These are phyloP conservation scores for Chiridota heheva DNA, from an alignment of 35 echinoderm and acorn worm species.

Conservation along the genomic window DNA sequence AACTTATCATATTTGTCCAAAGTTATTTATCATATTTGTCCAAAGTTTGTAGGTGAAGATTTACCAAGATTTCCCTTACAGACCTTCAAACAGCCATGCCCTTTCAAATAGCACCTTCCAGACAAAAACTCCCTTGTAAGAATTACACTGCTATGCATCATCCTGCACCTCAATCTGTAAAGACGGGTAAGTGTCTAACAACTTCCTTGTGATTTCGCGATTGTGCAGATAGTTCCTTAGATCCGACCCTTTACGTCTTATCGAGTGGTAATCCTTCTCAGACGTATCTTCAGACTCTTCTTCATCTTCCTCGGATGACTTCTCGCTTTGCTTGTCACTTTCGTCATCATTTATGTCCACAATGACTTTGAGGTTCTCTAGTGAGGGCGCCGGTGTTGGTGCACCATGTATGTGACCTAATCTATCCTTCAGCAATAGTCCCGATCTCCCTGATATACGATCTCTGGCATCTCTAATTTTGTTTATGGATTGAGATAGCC, in stretches of 20 bases:
- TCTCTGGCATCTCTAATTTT: slow-evolving; percentile 31
- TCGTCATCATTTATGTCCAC: slow-evolving; percentile 51
- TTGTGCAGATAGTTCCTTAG: slow-evolving; percentile 54
- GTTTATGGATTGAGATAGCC: not conserved
- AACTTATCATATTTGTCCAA: too few species aligned
- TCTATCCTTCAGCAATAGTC: slow-evolving; percentile 28
- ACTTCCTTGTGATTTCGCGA: slow-evolving; percentile 31
- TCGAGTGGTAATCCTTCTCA: not conserved
- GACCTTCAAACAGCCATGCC: too few species aligned
- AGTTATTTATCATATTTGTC: too few species aligned
- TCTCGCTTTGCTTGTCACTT: slow-evolving; percentile 36
- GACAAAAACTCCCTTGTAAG: too few species aligned
- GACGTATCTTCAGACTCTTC: slow-evolving; percentile 7
- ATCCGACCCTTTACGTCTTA: slow-evolving; percentile 23
- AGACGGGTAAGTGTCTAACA: slow-evolving; percentile 57
- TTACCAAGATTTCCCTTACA: too few species aligned
- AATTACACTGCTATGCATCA: slow-evolving; percentile 57
- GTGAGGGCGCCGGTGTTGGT: slow-evolving; percentile 43
- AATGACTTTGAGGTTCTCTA: slow-evolving; percentile 64
- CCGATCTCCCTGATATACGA: not conserved
- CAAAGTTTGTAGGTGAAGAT: too few species aligned
- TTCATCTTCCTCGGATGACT: slow-evolving; percentile 6
- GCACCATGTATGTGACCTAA: slow-evolving; percentile 37
- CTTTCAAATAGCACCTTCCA: too few species aligned
- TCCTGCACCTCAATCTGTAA: slow-evolving; percentile 67